phyloP scores from a whole-genome alignment of 2,888 invertebrate genomes.

The Nomada hirtipes region DNA sequence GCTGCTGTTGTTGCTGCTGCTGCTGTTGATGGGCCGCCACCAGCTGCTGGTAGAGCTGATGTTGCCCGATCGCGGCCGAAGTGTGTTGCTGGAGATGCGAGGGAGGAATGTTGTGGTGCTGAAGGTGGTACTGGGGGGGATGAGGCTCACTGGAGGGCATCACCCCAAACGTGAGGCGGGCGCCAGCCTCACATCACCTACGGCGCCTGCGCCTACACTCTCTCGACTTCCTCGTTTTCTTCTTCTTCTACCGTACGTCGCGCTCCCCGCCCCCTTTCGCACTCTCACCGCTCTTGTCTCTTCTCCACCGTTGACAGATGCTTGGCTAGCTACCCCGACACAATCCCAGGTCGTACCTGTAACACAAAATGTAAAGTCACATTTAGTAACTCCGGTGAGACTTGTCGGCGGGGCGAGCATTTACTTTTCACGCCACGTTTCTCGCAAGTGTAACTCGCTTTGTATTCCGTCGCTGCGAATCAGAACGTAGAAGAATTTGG shows the following conservation, averaged over 20 bases:
- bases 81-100: constrained; percentile 80
- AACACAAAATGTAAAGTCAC: constrained; percentile 40
- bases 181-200: constrained; percentile 84
- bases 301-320: constrained; percentile 75
- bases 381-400: neutral
- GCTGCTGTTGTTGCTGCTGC: constrained; percentile 76
- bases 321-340: constrained; percentile 81
- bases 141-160: constrained; percentile 84
- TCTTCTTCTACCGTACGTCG: constrained; percentile 61
- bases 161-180: constrained; percentile 84
- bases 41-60: constrained; percentile 83
- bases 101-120: constrained; percentile 82
- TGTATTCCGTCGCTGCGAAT: neutral
- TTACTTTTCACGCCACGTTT: too few relatives aligned
- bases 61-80: constrained; percentile 80
- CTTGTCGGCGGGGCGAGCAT: neutral
- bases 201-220: constrained; percentile 78
- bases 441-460: too few relatives aligned
- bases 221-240: constrained; percentile 71
- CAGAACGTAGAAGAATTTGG: constrained; percentile 17
- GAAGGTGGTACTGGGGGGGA: constrained; percentile 83
- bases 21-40: constrained; percentile 80
- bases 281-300: constrained; percentile 63
- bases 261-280: constrained; percentile 66
- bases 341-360: constrained; percentile 83